Conservation (phyloP, 2,888 invertebrate genomes). For the Choristoneura rosaceana region DNA sequence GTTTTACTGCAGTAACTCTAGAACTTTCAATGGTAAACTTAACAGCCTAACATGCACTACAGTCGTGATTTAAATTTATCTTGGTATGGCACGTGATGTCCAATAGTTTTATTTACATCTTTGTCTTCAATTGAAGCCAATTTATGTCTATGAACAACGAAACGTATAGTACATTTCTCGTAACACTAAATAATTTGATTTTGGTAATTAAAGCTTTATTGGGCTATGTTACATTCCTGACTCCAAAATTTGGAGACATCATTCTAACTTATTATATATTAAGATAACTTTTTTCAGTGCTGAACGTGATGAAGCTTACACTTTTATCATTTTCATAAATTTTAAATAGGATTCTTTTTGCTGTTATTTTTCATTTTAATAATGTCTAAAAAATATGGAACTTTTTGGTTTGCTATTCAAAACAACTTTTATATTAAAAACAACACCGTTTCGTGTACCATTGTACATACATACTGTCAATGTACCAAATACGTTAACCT, state of each 20-base stretch:
- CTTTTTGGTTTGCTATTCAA: not conserved
- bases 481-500: conserved; percentile 49
- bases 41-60: conserved; percentile 15
- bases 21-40: not conserved
- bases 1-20: not conserved
- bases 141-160: conserved; percentile 48
- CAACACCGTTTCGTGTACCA: not conserved
- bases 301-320: too few species aligned
- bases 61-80: conserved; percentile 29
- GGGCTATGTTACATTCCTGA: not conserved
- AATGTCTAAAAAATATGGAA: too few species aligned
- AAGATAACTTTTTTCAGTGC: too few species aligned
- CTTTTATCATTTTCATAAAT: too few species aligned
- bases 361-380: too few species aligned
- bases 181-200: conserved; percentile 9
- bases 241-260: not conserved
- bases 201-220: conserved; percentile 11
- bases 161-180: conserved; percentile 31
- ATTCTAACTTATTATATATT: too few species aligned
- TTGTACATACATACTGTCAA: conserved; percentile 9
- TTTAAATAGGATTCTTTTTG: too few species aligned
- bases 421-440: too few species aligned
- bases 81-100: conserved; percentile 55
- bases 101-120: conserved; percentile 64
- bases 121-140: conserved; percentile 69